phyloP scores from a whole-genome alignment of 2,113 vertebrate species.

The Pachycephala philippinensis region DNA sequence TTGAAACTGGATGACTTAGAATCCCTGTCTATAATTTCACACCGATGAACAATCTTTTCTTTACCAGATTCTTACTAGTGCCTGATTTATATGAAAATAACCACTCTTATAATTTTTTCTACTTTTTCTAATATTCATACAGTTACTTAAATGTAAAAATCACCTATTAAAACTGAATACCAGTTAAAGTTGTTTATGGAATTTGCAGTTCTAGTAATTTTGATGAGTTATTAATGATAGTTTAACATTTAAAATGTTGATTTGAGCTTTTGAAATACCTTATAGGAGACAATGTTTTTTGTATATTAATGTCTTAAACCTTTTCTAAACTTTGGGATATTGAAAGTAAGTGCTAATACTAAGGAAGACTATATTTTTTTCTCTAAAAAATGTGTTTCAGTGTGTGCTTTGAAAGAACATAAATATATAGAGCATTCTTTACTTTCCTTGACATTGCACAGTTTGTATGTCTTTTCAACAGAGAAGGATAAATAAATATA shows the following conservation, averaged over 20 bases:
- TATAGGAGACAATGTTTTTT: background rate
- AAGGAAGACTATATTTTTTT: background rate
- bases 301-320: background rate
- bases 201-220: background rate
- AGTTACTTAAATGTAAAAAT: background rate
- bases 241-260: background rate
- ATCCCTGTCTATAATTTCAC: background rate
- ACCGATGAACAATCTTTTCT: background rate
- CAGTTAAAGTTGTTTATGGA: background rate
- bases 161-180: background rate
- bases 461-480: background rate
- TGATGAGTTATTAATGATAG: background rate
- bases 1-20: background rate
- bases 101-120: background rate
- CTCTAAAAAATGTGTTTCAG: background rate
- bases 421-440: background rate
- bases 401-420: background rate
- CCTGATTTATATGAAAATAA: background rate
- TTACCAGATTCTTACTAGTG: background rate
- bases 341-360: background rate
- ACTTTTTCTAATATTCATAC: background rate
- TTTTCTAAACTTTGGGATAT: background rate
- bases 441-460: background rate
- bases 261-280: background rate
- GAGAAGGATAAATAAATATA: background rate